phyloP scores from a whole-genome alignment of 2,888 invertebrate species.

The Empis livida region DNA sequence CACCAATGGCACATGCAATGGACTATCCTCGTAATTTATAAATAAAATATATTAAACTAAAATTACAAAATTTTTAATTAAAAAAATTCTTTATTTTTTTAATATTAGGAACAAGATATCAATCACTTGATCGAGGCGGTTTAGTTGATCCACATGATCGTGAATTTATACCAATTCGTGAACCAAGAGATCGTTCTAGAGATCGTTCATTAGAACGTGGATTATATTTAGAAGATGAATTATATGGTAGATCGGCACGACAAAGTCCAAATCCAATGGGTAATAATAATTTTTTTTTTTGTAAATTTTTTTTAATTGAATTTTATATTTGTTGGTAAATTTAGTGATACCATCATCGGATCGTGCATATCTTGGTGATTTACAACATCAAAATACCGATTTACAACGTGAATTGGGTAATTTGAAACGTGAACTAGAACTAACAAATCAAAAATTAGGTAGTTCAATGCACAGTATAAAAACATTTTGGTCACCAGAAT shows the following conservation, averaged over 20 bases:
- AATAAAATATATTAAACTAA: neutral
- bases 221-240: conserved; percentile 56
- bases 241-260: conserved; percentile 53
- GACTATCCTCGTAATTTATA: conserved; percentile 41
- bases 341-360: conserved; percentile 38
- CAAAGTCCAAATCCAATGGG: conserved; percentile 54
- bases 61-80: neutral
- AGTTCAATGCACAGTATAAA: conserved; percentile 99
- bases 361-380: conserved; percentile 64
- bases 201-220: conserved; percentile 55
- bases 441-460: conserved; percentile 94
- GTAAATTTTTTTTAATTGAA: conserved; percentile 12
- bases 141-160: conserved; percentile 66
- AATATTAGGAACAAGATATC: conserved; percentile 41
- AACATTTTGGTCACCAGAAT: conserved; percentile 99
- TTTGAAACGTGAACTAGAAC: conserved; percentile 85
- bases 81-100: too few species aligned
- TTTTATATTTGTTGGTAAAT: neutral
- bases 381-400: conserved; percentile 89
- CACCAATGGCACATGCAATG: conserved; percentile 45
- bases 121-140: conserved; percentile 56
- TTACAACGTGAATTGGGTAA: conserved; percentile 84
- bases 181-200: conserved; percentile 54
- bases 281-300: conserved; percentile 14
- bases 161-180: conserved; percentile 75